These are phyloP conservation scores for Megaceryle torquata DNA, from an alignment of 2,113 vertebrate species.

Conservation along the genomic window DNA sequence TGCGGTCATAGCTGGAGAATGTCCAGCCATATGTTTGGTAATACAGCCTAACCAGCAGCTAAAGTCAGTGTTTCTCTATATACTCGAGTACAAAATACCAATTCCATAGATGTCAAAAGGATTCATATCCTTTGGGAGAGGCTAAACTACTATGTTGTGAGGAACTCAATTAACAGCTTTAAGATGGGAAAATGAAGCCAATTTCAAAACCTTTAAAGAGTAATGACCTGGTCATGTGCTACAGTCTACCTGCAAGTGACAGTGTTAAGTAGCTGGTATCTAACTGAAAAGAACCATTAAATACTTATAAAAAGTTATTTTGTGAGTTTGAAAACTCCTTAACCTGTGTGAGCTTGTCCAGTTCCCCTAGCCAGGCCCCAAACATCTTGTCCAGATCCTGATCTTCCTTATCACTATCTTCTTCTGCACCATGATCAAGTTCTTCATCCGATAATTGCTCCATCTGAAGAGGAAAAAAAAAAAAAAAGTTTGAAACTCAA, in stretches of 20 bases:
- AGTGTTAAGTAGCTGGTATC: neutral
- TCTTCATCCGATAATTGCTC: slow-evolving; percentile 97
- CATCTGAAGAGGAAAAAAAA: slow-evolving; percentile 78
- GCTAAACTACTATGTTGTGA: neutral
- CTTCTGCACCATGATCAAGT: slow-evolving; percentile 94
- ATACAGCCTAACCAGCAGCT: neutral
- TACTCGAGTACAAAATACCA: neutral
- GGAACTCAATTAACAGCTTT: neutral
- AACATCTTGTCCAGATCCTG: slow-evolving; percentile 99
- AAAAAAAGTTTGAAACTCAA: neutral
- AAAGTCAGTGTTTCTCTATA: neutral
- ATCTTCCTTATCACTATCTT: slow-evolving; percentile 98
- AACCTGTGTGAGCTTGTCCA: slow-evolving; percentile 94
- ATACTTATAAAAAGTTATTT: neutral
- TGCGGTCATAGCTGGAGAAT: neutral
- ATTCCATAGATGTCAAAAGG: neutral
- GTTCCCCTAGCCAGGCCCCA: slow-evolving; percentile 96
- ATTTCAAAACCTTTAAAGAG: neutral
- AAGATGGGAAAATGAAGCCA: neutral
- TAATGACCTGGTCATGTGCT: neutral
- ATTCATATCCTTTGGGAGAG: neutral
- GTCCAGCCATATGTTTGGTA: neutral
- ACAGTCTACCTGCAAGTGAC: neutral
- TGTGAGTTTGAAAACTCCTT: neutral
- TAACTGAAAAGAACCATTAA: neutral